Percentiles rank a stretch among this genome's conserved stretches.
phyloP scores from a whole-genome alignment of 2,888 invertebrate species.

The Synergus japonicus region DNA sequence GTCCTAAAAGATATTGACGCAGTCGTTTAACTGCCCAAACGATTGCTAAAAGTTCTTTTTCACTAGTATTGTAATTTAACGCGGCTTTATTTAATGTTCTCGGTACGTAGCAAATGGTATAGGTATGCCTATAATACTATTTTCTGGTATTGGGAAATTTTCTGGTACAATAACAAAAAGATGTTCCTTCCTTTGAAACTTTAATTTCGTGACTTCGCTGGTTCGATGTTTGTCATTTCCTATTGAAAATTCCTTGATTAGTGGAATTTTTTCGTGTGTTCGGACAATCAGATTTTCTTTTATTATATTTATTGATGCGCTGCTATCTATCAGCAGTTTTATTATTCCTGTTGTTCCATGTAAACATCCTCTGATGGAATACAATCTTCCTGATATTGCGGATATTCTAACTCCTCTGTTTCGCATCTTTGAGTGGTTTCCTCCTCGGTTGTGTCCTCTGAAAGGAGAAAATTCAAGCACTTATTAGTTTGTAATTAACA shows the following conservation, averaged over 20 bases:
- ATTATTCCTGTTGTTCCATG: not conserved
- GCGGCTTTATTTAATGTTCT: not conserved
- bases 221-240: not conserved
- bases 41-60: not conserved
- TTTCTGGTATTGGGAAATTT: not conserved
- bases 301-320: not conserved
- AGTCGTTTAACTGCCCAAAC: no score
- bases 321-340: not conserved
- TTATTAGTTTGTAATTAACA: no score
- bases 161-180: not conserved
- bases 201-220: not conserved
- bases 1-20: no score
- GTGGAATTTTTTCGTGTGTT: not conserved
- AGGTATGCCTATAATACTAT: not conserved
- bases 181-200: not conserved
- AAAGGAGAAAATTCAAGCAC: no score
- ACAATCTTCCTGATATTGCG: no score
- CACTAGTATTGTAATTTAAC: not conserved
- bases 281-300: not conserved
- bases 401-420: no score
- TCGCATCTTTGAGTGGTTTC: no score
- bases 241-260: not conserved
- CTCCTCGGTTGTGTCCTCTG: no score
- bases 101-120: not conserved
- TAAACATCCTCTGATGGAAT: not conserved